Evolutionary conservation across 1,140 invertebrate species (phyloP).

Genomic region (Pseudomyrmex sp.): DNA sequence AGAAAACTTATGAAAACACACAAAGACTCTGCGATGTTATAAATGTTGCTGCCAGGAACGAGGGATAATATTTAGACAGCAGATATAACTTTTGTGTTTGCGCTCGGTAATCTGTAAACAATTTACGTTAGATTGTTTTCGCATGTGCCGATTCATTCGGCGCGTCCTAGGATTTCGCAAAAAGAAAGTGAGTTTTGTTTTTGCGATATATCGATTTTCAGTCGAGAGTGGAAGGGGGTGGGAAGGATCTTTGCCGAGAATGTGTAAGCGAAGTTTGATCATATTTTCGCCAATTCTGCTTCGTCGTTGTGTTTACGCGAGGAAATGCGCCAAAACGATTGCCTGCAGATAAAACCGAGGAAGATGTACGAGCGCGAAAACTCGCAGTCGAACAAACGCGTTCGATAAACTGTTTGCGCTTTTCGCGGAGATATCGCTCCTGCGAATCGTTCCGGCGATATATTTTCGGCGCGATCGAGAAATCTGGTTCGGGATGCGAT

Average conservation of each 20-base stretch:
- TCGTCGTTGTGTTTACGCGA: conserved; percentile 6
- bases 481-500: conserved; percentile 9
- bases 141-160: background rate
- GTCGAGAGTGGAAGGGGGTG: background rate
- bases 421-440: conserved; percentile 33
- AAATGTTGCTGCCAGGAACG: background rate
- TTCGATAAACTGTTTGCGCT: conserved; percentile 59
- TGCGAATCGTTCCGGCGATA: conserved; percentile 44
- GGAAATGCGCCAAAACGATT: conserved; percentile 4
- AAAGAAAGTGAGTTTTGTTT: too few species aligned
- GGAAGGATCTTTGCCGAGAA: background rate
- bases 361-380: conserved; percentile 44
- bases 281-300: conserved; percentile 9
- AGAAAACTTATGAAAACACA: background rate
- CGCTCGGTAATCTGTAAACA: background rate
- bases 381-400: conserved; percentile 42
- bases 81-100: conserved; percentile 11
- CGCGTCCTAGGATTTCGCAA: background rate
- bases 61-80: conserved; percentile 17
- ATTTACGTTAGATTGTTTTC: conserved; percentile 18
- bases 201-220: background rate
- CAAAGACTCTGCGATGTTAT: background rate
- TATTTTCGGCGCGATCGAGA: conserved; percentile 56
- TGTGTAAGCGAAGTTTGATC: conserved; percentile 26
- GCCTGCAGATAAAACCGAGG: conserved; percentile 18